Conservation (phyloP, 2,888 invertebrate genomes). For the Macrosoma leucophasiata region DNA sequence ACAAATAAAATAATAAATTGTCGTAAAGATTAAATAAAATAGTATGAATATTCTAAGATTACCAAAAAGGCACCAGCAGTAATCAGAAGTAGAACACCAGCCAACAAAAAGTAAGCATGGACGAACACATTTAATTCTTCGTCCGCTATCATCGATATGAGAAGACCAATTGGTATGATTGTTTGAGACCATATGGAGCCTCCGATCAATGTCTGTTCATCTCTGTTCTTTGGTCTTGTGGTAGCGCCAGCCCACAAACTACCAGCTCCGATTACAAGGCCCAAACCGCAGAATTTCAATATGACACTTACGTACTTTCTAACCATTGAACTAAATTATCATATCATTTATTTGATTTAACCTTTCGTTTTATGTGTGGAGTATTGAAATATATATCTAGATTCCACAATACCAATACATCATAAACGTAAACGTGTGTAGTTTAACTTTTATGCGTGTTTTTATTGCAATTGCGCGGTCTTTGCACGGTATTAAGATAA, state of each 20-base stretch:
- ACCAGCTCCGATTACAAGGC: slow-evolving; percentile 36
- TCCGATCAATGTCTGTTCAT: slow-evolving; percentile 52
- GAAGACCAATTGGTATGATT: slow-evolving; percentile 46
- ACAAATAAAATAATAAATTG: too few relatives aligned
- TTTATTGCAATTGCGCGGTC: too few relatives aligned
- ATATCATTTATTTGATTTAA: too few relatives aligned
- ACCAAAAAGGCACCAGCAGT: slow-evolving; percentile 39
- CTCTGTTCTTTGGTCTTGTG: slow-evolving; percentile 39
- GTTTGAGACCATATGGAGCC: slow-evolving; percentile 60
- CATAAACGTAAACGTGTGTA: too few relatives aligned
- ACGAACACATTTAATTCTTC: slow-evolving; percentile 36
- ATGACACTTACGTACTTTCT: slow-evolving; percentile 23
- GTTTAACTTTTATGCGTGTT: too few relatives aligned
- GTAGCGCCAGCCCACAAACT: slow-evolving; percentile 46
- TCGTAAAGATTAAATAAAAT: too few relatives aligned
- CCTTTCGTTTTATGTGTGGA: too few relatives aligned
- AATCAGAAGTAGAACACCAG: slow-evolving; percentile 36
- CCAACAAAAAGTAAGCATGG: slow-evolving; percentile 40
- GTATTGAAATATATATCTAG: too few relatives aligned
- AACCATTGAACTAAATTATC: too few relatives aligned
- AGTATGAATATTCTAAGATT: too few relatives aligned
- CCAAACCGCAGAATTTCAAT: slow-evolving; percentile 39
- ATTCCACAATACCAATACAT: too few relatives aligned
- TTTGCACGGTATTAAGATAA: too few relatives aligned
- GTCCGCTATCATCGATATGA: slow-evolving; percentile 38